Percentiles rank a stretch among this genome's conserved stretches.
These are phyloP conservation scores for Calidris pugnax DNA, from an alignment of 2,113 vertebrate species.

Conservation along the genomic window DNA sequence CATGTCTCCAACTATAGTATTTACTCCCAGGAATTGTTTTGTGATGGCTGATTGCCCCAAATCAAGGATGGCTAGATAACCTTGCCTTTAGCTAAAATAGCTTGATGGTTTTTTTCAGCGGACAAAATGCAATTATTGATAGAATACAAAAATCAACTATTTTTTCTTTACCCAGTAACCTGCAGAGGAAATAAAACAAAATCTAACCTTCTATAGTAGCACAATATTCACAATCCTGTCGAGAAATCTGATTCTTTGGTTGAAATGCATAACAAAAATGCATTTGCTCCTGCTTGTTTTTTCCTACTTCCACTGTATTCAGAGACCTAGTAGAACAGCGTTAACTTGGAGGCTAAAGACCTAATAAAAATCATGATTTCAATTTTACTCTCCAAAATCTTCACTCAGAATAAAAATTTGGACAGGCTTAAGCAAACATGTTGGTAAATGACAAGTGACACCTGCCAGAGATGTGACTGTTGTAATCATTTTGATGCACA, in stretches of 20 bases:
- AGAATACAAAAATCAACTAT: slow-evolving; percentile 43
- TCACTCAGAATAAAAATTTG: neutral
- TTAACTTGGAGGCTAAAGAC: neutral
- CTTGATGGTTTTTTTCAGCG: slow-evolving; percentile 1
- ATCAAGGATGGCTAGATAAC: slow-evolving; percentile 65
- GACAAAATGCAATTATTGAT: slow-evolving; percentile 31
- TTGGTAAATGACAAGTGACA: neutral
- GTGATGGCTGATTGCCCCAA: slow-evolving; percentile 69
- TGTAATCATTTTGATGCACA: neutral
- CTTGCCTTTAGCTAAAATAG: slow-evolving; percentile 54
- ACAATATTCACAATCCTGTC: neutral
- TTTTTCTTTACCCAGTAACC: neutral
- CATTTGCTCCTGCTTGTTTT: neutral
- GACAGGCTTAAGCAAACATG: neutral
- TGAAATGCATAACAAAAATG: neutral
- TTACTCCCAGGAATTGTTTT: slow-evolving; percentile 71
- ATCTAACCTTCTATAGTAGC: neutral
- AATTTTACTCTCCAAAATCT: neutral
- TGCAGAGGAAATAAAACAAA: slow-evolving; percentile 4
- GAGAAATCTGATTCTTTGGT: neutral
- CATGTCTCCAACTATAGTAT: slow-evolving; percentile 52
- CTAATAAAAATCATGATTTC: neutral
- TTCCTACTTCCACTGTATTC: neutral
- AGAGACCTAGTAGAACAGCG: neutral
- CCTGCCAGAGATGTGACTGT: neutral